phyloP scores from a whole-genome alignment of 2,888 invertebrate genomes.

The Microctonus aethiopoides region DNA sequence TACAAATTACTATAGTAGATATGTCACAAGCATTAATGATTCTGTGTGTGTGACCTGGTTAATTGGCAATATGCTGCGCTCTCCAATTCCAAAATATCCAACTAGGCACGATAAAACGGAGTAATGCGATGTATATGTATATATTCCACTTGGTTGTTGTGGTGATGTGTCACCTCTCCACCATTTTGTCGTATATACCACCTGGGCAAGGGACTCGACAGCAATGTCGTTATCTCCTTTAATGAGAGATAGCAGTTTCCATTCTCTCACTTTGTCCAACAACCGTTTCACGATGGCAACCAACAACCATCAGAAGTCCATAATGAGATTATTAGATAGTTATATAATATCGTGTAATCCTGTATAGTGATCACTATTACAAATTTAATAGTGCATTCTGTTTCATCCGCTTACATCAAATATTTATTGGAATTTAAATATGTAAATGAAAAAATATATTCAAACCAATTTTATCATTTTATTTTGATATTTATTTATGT shows the following conservation, averaged over 20 bases:
- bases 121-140: neutral
- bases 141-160: neutral
- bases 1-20: neutral
- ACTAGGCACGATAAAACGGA: slow-evolving; percentile 2
- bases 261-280: slow-evolving; percentile 23
- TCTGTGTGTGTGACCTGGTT: neutral
- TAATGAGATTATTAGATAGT: slow-evolving; percentile 26
- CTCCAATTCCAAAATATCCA: neutral
- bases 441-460: no score
- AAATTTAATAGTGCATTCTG: no score
- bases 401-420: no score
- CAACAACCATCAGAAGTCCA: slow-evolving; percentile 6
- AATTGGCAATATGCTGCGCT: neutral
- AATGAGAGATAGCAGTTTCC: slow-evolving; percentile 32
- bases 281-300: neutral
- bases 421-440: no score
- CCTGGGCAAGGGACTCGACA: neutral
- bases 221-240: slow-evolving; percentile 30
- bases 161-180: slow-evolving; percentile 3
- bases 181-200: slow-evolving; percentile 16
- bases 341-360: slow-evolving; percentile 4
- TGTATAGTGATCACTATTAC: no score
- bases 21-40: neutral
- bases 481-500: neutral
- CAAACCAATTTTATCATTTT: neutral